Conservation (phyloP, 2,888 invertebrate genomes). For the Proisotoma minuta region DNA sequence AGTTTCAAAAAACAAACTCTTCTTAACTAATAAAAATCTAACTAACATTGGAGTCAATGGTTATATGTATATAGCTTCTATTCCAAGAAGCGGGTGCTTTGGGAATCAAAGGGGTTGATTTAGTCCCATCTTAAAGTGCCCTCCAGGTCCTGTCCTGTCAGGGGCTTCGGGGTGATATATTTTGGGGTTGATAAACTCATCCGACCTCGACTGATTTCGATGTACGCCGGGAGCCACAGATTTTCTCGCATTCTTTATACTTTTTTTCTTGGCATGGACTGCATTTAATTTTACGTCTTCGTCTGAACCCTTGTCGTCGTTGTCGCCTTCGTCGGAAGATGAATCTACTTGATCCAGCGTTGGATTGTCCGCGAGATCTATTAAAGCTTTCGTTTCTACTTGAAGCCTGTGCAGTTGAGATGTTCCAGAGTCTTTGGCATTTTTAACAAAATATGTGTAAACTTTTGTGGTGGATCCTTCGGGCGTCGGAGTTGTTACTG, state of each 20-base stretch:
- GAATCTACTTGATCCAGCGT: neutral
- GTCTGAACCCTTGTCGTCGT: neutral
- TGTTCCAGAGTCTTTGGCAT: conserved; percentile 13
- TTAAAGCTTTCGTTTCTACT: conserved; percentile 20
- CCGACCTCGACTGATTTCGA: neutral
- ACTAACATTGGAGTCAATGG: too few species aligned
- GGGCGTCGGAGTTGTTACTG: conserved; percentile 37
- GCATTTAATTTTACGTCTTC: neutral
- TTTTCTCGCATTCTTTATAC: neutral
- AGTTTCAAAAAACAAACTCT: too few species aligned
- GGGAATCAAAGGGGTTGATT: neutral
- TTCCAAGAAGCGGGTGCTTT: too few species aligned
- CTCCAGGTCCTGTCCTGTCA: neutral
- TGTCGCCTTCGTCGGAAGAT: neutral
- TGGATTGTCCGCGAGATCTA: conserved; percentile 9
- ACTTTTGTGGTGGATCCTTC: conserved; percentile 35
- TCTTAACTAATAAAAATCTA: too few species aligned
- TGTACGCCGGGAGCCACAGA: neutral
- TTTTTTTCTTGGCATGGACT: neutral
- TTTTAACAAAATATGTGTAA: conserved; percentile 30
- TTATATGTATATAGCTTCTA: too few species aligned
- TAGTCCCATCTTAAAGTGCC: neutral
- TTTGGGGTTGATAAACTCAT: neutral
- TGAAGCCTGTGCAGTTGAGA: conserved; percentile 17
- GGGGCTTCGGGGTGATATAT: neutral